Evolutionary conservation across 2,113 vertebrate genomes (phyloP), one percentile per base, ranked within the genome.

Genomic region (Monopterus albus): DNA sequence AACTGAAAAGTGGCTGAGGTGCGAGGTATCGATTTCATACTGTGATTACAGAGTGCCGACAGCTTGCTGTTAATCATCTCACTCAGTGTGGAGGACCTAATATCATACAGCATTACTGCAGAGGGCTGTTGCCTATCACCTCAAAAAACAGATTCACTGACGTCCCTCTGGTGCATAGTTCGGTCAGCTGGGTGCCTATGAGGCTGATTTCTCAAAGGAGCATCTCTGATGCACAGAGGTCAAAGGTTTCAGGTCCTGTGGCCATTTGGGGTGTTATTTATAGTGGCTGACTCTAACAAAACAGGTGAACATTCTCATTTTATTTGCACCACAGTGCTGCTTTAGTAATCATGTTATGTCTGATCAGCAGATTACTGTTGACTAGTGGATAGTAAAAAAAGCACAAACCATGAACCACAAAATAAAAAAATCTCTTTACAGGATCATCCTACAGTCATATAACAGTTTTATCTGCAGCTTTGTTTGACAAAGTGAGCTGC

Each of bases 101-200:
- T 91, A 93, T 90, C 81, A 85, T 87, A 81, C 70, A 70, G 84
- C 78, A 85, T 92, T 88, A 86, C 85, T 89, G 75, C 61, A 20
- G 85, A 59, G 31, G 85, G 86, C 87, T 86, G 68, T 81, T 72
- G 83, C 38, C 91, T 91, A 90, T 92, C 83, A 79, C 87, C 90
- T 72, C 31, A 8, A 45, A 56, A 73, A 70, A 35, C 52, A 58
- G 83, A 90, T 90, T 91, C 88, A 84, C 91, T 78, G 86, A 92
- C 89, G 17, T 88, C 89, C 88, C 87, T 62, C 87, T 82, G 91
- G 92, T 94, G 91, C 76, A 93, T 94, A 87, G 38, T 72, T 25
- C 40, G 79, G 80, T 66, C 78, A 84, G 81, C 43, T 0, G 8
- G 42, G 1, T 10, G 20, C 38, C 33, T 64, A 26, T 28, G 64